phyloP scores from a whole-genome alignment of 2,888 invertebrate species.

The Dione juno region DNA sequence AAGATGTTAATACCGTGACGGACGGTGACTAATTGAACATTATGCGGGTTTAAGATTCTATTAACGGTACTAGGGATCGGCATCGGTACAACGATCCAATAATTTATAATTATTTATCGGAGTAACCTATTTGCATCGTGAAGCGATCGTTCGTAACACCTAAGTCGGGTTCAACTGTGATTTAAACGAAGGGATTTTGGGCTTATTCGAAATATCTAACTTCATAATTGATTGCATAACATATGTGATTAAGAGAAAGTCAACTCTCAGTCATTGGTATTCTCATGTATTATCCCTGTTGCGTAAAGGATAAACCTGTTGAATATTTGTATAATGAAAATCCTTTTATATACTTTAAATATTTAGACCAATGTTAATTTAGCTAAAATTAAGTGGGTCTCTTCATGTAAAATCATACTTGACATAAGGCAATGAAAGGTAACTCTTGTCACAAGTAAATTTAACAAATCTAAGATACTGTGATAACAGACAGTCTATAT shows the following conservation, averaged over 20 bases:
- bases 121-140: conserved; percentile 57
- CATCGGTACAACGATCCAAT: conserved; percentile 55
- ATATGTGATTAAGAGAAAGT: background rate
- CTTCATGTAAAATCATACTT: background rate
- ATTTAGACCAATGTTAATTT: background rate
- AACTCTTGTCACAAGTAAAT: background rate
- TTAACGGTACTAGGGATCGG: conserved; percentile 63
- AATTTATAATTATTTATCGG: conserved; percentile 64
- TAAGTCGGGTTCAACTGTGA: conserved; percentile 25
- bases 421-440: background rate
- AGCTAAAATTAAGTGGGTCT: background rate
- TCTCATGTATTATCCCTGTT: background rate
- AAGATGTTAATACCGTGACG: conserved; percentile 59
- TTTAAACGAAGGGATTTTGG: conserved; percentile 24
- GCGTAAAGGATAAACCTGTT: background rate
- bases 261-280: background rate
- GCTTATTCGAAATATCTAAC: conserved; percentile 17
- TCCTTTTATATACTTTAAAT: background rate
- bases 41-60: conserved; percentile 64
- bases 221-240: conserved; percentile 24
- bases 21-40: conserved; percentile 69
- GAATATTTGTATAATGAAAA: background rate
- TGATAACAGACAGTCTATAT: background rate
- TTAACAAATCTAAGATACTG: background rate
- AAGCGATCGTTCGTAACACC: conserved; percentile 29